phyloP scores from a whole-genome alignment of 2,888 invertebrate species.

The Brachyptera putata region DNA sequence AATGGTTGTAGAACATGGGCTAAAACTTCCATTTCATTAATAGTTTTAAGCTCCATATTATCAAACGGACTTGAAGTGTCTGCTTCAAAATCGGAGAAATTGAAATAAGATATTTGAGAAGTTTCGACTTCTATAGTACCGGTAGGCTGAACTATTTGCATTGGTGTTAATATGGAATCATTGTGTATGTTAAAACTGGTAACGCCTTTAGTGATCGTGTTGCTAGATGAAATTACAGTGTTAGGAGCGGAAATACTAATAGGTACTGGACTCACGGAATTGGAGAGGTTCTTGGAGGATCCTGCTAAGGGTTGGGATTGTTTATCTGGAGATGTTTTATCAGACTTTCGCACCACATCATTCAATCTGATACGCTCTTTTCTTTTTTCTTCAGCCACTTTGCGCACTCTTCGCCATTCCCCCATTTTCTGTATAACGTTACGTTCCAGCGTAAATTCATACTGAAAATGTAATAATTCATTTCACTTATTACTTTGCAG shows the following conservation, averaged over 20 bases:
- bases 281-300: not conserved
- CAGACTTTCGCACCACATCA: slow-evolving; percentile 37
- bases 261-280: slow-evolving; percentile 27
- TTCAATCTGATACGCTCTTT: slow-evolving; percentile 54
- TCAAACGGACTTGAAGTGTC: slow-evolving; percentile 92
- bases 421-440: slow-evolving; percentile 67
- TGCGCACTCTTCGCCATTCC: slow-evolving; percentile 64
- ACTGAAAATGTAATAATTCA: slow-evolving; percentile 42
- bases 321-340: not conserved
- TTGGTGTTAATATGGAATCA: slow-evolving; percentile 32
- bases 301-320: not conserved
- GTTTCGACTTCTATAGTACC: not conserved
- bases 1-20: slow-evolving; percentile 61
- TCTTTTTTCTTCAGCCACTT: slow-evolving; percentile 57
- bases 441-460: slow-evolving; percentile 69
- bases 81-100: slow-evolving; percentile 79
- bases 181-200: slow-evolving; percentile 12
- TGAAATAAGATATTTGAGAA: slow-evolving; percentile 38
- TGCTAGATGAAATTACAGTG: not conserved
- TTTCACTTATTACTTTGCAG: not conserved
- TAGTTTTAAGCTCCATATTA: slow-evolving; percentile 85
- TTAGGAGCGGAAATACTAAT: not conserved
- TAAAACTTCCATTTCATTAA: slow-evolving; percentile 87
- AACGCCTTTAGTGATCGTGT: not conserved
- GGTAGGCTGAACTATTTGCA: slow-evolving; percentile 28